Conservation (phyloP, 2,797 vertebrate genomes). For the Calcarius lapponicus region DNA sequence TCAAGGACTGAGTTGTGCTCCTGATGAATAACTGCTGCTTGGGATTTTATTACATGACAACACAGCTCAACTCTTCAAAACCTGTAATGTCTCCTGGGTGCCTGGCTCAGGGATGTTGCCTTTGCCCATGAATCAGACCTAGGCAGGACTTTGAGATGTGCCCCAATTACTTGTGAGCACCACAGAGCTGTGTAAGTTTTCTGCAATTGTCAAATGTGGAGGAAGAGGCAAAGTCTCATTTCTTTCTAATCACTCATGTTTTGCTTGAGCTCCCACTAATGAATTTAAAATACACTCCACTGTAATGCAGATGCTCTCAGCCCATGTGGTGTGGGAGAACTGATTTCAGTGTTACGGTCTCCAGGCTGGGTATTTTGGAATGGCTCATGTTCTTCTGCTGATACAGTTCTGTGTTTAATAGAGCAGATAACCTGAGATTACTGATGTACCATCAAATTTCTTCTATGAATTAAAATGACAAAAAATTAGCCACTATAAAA, state of each 20-base stretch:
- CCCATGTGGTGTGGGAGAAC: background rate
- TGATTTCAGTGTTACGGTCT: background rate
- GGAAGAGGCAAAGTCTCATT: constrained; percentile 38
- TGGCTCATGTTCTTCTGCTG: background rate
- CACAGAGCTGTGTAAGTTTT: background rate
- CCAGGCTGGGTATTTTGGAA: background rate
- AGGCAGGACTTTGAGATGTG: constrained; percentile 3
- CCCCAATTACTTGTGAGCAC: background rate
- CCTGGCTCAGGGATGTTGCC: background rate
- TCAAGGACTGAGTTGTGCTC: background rate
- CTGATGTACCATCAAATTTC: background rate
- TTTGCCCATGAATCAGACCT: background rate
- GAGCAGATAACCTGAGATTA: background rate
- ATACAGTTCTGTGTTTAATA: background rate
- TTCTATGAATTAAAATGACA: background rate
- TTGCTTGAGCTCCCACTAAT: constrained; percentile 55
- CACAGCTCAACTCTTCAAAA: constrained; percentile 25
- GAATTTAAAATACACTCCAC: constrained; percentile 11
- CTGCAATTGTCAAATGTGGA: constrained; percentile 11
- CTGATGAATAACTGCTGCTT: background rate
- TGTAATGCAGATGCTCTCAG: background rate
- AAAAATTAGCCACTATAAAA: background rate
- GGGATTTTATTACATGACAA: background rate
- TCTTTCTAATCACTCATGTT: constrained; percentile 36
- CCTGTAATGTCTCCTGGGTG: background rate